Evolutionary conservation across 2,888 invertebrate genomes (phyloP).

Genomic region (Tromatobia lineatoria): DNA sequence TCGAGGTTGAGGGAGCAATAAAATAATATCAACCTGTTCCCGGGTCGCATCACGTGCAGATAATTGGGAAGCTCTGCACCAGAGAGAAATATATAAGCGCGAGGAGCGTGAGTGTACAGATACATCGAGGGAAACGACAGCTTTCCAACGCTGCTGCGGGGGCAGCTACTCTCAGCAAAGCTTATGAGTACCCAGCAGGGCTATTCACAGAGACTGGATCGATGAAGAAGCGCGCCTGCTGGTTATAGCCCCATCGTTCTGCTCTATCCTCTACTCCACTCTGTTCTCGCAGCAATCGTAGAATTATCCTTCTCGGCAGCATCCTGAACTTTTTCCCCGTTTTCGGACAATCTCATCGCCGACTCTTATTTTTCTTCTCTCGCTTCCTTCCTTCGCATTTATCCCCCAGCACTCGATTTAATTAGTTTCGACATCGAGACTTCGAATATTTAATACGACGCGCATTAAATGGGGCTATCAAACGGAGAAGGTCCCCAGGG

Average conservation of each 20-base stretch:
- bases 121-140: conserved; percentile 59
- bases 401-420: conserved; percentile 23
- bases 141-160: conserved; percentile 26
- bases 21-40: conserved; percentile 46
- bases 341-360: conserved; percentile 17
- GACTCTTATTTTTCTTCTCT: conserved; percentile 4
- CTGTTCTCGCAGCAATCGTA: conserved; percentile 48
- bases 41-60: conserved; percentile 52
- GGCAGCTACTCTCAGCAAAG: conserved; percentile 58
- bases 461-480: not conserved
- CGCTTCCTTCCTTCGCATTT: not conserved
- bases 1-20: not conserved
- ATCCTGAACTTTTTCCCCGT: conserved; percentile 8
- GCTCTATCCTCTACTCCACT: conserved; percentile 23
- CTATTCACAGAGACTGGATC: conserved; percentile 65
- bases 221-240: conserved; percentile 65
- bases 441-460: conserved; percentile 1
- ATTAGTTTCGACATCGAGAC: conserved; percentile 17
- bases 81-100: conserved; percentile 43
- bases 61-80: conserved; percentile 53
- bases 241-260: conserved; percentile 56
- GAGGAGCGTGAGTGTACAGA: conserved; percentile 27
- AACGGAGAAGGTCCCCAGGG: not conserved
- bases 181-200: conserved; percentile 60
- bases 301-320: conserved; percentile 45